These are phyloP conservation scores for Macrosiphum euphorbiae DNA, from an alignment of 2,888 invertebrate genomes.

Conservation along the genomic window DNA sequence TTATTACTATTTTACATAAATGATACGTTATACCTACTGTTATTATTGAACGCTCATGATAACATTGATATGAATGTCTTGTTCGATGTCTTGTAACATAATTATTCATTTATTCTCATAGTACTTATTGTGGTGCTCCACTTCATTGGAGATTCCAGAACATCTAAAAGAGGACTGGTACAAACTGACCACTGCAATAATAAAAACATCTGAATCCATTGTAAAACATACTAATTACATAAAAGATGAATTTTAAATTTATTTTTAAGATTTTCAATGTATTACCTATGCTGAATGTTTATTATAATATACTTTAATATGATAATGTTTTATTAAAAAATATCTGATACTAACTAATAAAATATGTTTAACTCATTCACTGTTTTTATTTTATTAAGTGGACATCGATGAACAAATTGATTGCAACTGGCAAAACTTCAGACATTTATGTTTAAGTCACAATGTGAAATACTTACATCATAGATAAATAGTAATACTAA, in stretches of 20 bases:
- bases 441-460: neutral
- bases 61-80: neutral
- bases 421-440: neutral
- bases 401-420: neutral
- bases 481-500: neutral
- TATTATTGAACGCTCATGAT: constrained; percentile 10
- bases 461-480: neutral
- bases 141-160: constrained; percentile 84
- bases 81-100: neutral
- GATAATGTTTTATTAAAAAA: constrained; percentile 14
- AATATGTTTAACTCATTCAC: neutral
- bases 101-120: constrained; percentile 70
- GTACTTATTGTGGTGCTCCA: too few relatives aligned
- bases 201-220: constrained; percentile 74
- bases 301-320: neutral
- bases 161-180: constrained; percentile 82
- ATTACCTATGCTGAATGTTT: neutral
- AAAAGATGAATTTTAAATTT: neutral
- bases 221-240: too few relatives aligned
- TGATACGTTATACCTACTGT: constrained; percentile 66
- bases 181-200: constrained; percentile 78
- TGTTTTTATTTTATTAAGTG: neutral
- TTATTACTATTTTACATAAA: neutral
- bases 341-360: neutral
- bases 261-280: neutral